phyloP scores from a whole-genome alignment of 2,888 invertebrate species.

The Nomada ruficornis region DNA sequence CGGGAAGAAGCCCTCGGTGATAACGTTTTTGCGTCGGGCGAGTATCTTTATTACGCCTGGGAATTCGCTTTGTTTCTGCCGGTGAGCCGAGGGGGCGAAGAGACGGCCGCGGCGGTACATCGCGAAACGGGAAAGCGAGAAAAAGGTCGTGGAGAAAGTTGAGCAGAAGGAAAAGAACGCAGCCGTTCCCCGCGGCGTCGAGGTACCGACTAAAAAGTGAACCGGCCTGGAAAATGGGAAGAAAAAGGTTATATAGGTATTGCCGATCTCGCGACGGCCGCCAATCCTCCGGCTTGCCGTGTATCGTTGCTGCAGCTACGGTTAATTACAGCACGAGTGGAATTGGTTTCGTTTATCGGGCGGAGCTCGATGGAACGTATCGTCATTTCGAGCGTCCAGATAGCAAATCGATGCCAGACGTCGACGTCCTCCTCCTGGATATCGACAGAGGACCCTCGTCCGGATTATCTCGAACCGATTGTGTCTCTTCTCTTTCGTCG shows the following conservation, averaged over 20 bases:
- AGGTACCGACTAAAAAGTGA: conserved; percentile 47
- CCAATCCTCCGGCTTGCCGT: neutral
- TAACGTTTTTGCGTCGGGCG: conserved; percentile 72
- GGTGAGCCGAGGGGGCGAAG: conserved; percentile 55
- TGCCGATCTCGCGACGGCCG: conserved; percentile 5
- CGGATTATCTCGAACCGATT: conserved; percentile 61
- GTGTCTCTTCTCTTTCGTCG: conserved; percentile 59
- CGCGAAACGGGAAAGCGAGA: conserved; percentile 32
- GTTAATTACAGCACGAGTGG: conserved; percentile 56
- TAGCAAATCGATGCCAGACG: conserved; percentile 65
- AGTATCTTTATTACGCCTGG: conserved; percentile 81
- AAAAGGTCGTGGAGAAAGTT: conserved; percentile 45
- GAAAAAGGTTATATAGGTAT: conserved; percentile 41
- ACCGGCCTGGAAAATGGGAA: conserved; percentile 42
- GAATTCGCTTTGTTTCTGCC: conserved; percentile 81
- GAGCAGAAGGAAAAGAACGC: conserved; percentile 57
- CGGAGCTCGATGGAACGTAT: conserved; percentile 45
- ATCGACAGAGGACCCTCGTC: conserved; percentile 54
- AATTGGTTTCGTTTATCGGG: conserved; percentile 49
- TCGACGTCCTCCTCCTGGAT: conserved; percentile 53
- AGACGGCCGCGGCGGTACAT: conserved; percentile 32
- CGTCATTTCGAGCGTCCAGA: conserved; percentile 55
- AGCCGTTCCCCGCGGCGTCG: conserved; percentile 24
- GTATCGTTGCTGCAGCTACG: conserved; percentile 48
- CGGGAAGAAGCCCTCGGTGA: conserved; percentile 43